Conservation (phyloP, 2,113 vertebrate species). For the Catharus fuscescens region DNA sequence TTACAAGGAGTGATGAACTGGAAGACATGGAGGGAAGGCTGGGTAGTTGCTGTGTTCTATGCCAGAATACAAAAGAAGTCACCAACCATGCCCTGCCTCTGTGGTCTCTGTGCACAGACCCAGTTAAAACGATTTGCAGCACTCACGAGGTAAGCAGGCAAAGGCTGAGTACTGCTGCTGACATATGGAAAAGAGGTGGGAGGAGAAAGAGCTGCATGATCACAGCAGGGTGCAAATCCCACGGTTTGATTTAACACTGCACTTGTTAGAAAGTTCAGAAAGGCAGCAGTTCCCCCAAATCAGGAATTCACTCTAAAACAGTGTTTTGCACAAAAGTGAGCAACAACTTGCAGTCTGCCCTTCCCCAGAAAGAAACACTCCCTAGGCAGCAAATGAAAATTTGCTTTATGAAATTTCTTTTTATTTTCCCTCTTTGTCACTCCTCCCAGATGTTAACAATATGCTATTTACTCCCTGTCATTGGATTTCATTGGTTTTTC, state of each 20-base stretch:
- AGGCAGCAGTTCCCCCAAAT: not conserved
- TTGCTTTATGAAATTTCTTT: not conserved
- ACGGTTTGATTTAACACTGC: not conserved
- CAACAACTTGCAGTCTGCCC: not conserved
- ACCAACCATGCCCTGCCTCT: not conserved
- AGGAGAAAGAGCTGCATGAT: not conserved
- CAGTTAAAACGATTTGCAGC: not conserved
- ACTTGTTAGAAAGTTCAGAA: not conserved
- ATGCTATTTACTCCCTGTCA: not conserved
- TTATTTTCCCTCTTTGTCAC: not conserved
- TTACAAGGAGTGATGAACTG: not conserved
- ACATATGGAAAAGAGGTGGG: not conserved
- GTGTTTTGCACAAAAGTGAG: not conserved
- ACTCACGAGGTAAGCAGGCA: not conserved
- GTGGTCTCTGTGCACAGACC: not conserved
- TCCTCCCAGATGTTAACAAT: not conserved
- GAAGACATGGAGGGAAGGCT: not conserved
- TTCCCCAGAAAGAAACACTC: not conserved
- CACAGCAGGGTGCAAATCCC: not conserved
- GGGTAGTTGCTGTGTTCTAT: not conserved
- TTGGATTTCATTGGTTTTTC: not conserved
- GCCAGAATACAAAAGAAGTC: not conserved
- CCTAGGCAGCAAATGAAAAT: not conserved
- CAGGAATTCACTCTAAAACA: not conserved
- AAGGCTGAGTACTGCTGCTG: not conserved